Conservation (phyloP, 2,113 vertebrate species). For the Pseudolaguvia tuberculata region DNA sequence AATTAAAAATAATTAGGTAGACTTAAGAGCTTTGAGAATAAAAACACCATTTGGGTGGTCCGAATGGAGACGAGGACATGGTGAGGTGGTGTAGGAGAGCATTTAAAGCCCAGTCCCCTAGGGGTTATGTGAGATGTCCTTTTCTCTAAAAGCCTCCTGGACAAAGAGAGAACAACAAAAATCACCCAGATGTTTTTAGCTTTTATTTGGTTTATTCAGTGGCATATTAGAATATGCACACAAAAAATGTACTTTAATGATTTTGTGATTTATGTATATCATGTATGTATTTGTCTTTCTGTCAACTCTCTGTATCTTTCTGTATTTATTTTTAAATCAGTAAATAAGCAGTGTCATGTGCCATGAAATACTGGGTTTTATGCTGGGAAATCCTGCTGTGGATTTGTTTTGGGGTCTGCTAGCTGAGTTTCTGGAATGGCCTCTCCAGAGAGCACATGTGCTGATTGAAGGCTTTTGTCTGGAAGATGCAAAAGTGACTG, state of each 20-base stretch:
- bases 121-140: constrained; percentile 63
- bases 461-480: constrained; percentile 66
- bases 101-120: constrained; percentile 51
- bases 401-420: constrained; percentile 51
- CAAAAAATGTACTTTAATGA: not conserved
- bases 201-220: constrained; percentile 18
- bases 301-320: no score
- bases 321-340: not conserved
- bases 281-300: not conserved
- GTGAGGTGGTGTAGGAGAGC: constrained; percentile 38
- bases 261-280: no score
- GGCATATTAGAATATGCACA: constrained; percentile 4
- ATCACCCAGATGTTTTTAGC: constrained; percentile 19
- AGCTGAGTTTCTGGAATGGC: constrained; percentile 60
- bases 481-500: constrained; percentile 34
- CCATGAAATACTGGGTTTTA: constrained; percentile 25
- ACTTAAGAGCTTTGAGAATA: constrained; percentile 43
- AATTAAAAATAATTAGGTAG: constrained; percentile 25
- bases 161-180: constrained; percentile 23
- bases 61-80: constrained; percentile 47
- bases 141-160: constrained; percentile 41
- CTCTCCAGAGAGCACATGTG: constrained; percentile 59
- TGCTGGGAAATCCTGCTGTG: constrained; percentile 37
- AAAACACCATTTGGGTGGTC: constrained; percentile 66
- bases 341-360: not conserved